Conservation (phyloP, 2,797 vertebrate genomes). For the Thripadectes ignobilis region DNA sequence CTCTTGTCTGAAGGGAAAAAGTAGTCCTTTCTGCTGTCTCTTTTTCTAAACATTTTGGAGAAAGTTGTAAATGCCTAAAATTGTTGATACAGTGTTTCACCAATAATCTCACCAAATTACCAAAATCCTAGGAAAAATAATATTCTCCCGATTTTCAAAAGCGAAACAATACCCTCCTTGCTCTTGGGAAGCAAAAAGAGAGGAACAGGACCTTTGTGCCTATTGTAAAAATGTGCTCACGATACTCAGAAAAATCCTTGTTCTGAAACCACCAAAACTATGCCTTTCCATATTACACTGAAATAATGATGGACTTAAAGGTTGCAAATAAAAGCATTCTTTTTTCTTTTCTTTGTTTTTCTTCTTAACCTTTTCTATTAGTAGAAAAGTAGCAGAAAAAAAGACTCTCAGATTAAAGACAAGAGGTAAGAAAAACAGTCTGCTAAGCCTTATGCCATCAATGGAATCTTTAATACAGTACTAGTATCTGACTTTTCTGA, state of each 20-base stretch:
- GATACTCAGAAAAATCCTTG: background rate
- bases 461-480: background rate
- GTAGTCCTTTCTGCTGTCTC: background rate
- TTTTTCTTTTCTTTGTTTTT: background rate
- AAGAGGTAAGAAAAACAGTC: background rate
- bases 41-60: background rate
- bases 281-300: background rate
- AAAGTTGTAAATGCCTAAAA: background rate
- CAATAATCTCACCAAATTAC: background rate
- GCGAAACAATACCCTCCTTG: background rate
- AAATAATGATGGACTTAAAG: background rate
- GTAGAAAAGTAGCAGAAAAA: background rate
- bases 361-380: background rate
- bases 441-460: background rate
- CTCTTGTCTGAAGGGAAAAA: background rate
- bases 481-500: background rate
- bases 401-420: background rate
- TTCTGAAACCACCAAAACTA: background rate
- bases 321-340: background rate
- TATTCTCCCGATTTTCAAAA: background rate
- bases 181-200: background rate
- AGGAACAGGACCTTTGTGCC: background rate
- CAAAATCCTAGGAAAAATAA: background rate
- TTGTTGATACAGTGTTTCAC: background rate
- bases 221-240: background rate